Evolutionary conservation across 2,113 vertebrate genomes (phyloP), one percentile per base, ranked within the genome.

Genomic region (Lontra canadensis): DNA sequence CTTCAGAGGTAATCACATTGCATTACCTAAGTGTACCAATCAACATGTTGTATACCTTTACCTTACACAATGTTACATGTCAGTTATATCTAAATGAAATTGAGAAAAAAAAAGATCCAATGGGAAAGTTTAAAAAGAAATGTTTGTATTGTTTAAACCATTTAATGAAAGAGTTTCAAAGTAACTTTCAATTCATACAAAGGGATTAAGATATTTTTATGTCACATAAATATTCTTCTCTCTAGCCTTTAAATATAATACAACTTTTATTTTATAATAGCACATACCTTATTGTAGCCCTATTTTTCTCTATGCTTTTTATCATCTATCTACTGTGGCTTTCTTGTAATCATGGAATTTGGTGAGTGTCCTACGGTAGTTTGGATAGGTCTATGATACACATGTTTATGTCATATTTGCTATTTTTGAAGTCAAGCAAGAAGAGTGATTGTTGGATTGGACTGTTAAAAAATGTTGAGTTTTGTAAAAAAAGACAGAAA

Each of bases 141-240:
- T 69, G 1, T 91, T 96, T 84, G 3, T 23, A n/a, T 31, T 44
- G 10, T 90, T 80, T 71, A 8, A 23, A 59, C 3, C 55, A 69
- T 82, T 92, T 81, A 42, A 89, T n/a, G 9, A 79, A 93, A 92
- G 11, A 44, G 8, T 81, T 90, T 93, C 57, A 63, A 93, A 73
- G 83, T 83, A n/a, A 42, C 55, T 87, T 93, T 71, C 78, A 42
- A 67, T 87, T 71, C 39, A 34, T 21, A 52, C 57, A 67, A 55
- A 63, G 42, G 6, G 59, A 84, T 11, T 44, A 1, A 73, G 8
- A 39, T 3, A 34, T 65, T 86, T 92, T 84, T 88, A 78, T n/a
- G 15, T 42, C 20, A 59, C 12, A 42, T 65, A 34, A 11, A 10
- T 55, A 49, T 67, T 86, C 3, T 74, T 74, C 59, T 85, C 23